Conservation (phyloP, 1,140 invertebrate genomes). For the Gryon sp. region DNA sequence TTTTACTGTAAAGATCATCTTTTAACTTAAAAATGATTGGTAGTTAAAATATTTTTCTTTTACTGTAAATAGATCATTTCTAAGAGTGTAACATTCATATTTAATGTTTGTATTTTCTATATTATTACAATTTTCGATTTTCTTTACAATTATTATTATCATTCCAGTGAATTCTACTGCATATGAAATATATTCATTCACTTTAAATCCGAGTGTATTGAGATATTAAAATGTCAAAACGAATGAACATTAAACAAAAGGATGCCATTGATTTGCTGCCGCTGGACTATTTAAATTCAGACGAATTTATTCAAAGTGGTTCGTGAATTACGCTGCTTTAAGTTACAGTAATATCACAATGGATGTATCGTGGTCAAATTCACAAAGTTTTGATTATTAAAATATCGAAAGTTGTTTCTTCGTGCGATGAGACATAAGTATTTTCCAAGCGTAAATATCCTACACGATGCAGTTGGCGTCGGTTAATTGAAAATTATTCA, state of each 20-base stretch:
- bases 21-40: too few relatives aligned
- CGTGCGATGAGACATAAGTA: conserved; percentile 26
- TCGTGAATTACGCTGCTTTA: conserved; percentile 16
- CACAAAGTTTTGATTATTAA: conserved; percentile 30
- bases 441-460: conserved; percentile 35
- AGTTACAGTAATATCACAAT: conserved; percentile 1
- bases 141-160: too few relatives aligned
- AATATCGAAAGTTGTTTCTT: conserved; percentile 16
- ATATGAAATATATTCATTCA: too few relatives aligned
- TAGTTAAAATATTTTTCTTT: too few relatives aligned
- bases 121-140: too few relatives aligned
- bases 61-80: too few relatives aligned
- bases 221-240: conserved; percentile 15
- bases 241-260: neutral
- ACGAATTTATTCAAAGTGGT: neutral
- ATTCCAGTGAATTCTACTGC: too few relatives aligned
- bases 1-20: too few relatives aligned
- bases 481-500: conserved; percentile 61
- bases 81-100: too few relatives aligned
- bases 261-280: neutral
- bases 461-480: conserved; percentile 4
- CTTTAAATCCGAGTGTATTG: neutral
- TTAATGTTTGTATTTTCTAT: neutral
- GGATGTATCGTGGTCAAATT: conserved; percentile 3
- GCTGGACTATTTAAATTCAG: conserved; percentile 1